Percentiles rank a stretch among this genome's conserved stretches.
phyloP scores from a whole-genome alignment of 2,797 vertebrate species.

The Thaleichthys pacificus region DNA sequence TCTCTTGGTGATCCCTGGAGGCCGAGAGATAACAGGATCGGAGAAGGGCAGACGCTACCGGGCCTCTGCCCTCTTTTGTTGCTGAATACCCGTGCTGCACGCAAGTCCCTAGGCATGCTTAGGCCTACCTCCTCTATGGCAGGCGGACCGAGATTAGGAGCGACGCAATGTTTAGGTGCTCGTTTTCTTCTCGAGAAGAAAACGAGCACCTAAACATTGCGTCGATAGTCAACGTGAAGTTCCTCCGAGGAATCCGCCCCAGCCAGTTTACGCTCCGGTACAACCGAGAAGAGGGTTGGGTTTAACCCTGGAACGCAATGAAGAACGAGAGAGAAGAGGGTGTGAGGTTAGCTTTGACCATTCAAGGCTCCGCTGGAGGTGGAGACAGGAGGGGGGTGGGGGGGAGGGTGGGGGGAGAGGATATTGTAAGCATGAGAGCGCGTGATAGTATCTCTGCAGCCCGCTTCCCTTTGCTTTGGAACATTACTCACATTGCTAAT shows the following conservation, averaged over 20 bases:
- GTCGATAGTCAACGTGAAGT: slow-evolving; percentile 24
- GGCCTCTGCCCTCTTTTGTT: slow-evolving; percentile 69
- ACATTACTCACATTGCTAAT: slow-evolving; percentile 77
- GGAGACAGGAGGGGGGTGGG: slow-evolving; percentile 45
- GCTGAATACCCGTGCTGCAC: slow-evolving; percentile 67
- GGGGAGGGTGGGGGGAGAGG: slow-evolving; percentile 31
- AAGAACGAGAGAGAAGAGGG: slow-evolving; percentile 23
- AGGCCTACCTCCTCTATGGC: slow-evolving; percentile 44
- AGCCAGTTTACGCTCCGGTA: slow-evolving; percentile 56
- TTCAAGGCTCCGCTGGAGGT: slow-evolving; percentile 19
- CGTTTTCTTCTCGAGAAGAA: too few species aligned
- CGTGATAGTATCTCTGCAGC: slow-evolving; percentile 74
- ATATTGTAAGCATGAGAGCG: slow-evolving; percentile 59
- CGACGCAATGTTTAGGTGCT: too few species aligned
- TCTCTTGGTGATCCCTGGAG: slow-evolving; percentile 44
- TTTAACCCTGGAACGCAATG: background rate
- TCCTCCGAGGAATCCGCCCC: slow-evolving; percentile 54
- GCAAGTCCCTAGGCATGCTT: slow-evolving; percentile 66
- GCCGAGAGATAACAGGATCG: slow-evolving; percentile 59
- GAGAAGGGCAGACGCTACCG: slow-evolving; percentile 33
- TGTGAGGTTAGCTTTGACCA: slow-evolving; percentile 28
- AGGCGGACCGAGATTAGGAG: background rate
- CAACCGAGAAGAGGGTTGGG: slow-evolving; percentile 39
- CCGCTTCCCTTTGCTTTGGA: slow-evolving; percentile 69
- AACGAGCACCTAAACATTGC: slow-evolving; percentile 46